These are phyloP conservation scores for Galaxea fascicularis DNA, from an alignment of 92 coral and sea anemone genomes.

Conservation along the genomic window DNA sequence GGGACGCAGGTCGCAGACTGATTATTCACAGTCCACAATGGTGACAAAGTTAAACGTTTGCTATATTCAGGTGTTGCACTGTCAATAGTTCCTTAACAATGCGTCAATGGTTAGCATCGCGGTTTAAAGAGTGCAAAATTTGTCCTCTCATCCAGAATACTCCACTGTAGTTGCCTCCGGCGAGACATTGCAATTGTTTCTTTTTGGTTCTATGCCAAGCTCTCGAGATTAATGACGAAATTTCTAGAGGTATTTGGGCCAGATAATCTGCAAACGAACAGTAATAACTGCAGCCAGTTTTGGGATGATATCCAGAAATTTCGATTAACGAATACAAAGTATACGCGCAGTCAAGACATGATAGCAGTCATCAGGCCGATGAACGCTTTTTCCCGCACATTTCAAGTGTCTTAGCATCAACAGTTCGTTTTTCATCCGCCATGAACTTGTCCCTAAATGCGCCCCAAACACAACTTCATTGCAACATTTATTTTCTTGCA, in stretches of 20 bases:
- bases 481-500: background rate
- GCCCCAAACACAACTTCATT: background rate
- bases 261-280: slow-evolving; percentile 9
- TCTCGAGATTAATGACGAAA: slow-evolving; percentile 2
- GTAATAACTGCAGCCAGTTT: background rate
- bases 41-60: background rate
- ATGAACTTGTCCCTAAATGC: background rate
- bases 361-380: slow-evolving; percentile 25
- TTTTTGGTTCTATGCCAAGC: background rate
- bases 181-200: background rate
- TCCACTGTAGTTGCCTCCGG: background rate
- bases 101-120: background rate
- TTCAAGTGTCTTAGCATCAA: background rate
- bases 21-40: background rate
- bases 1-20: background rate
- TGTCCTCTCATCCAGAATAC: background rate
- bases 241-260: background rate
- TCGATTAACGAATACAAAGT: background rate
- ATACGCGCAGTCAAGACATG: background rate
- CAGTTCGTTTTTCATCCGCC: background rate
- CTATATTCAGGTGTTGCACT: background rate
- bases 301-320: slow-evolving; percentile 13
- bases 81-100: background rate
- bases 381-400: slow-evolving; percentile 5
- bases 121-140: background rate